Base-by-base conservation (phyloP, 2,113 vertebrate species). In the Pteropus alecto region DNA sequence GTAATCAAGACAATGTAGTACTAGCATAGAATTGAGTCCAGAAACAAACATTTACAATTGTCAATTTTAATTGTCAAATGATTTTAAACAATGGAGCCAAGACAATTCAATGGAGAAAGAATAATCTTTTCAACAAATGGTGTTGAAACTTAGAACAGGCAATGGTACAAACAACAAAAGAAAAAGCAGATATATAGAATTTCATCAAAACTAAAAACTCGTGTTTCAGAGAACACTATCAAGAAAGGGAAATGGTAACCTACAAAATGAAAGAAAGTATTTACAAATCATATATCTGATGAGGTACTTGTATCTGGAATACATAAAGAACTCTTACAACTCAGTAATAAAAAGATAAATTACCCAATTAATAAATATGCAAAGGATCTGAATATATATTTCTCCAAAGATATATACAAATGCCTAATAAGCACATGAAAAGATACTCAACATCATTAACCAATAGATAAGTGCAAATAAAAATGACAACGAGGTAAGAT, bases 11-110 rank as follows among this genome's bases (percentile, higher is more conserved):
- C 22, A 88, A n/a, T 38, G 4, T 70, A 85, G n/a, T 48, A 70
- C 28, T 67, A 93, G 12, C n/a, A 71, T 67, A 92, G 60, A 65
- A 93, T 54, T 81, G 18, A 87, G 38, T 68, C 43, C 22, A 90
- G 61, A 97, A 95, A 89, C 89, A 92, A 94, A 81, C n/a, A 91
- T 61, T 77, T 67, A 82, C 9, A 92, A 73, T n/a, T 93, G 15
- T 79, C 30, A 30, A 61, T 38, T 76, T 7, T 81, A 87, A 93
- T 5, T 92, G 58, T 68, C 85, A 84, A 85, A 1, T 74, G 28
- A 61, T 71, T 93, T 70, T 91, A 58, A 96, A 83, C 81, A 97
- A 93, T 87, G 61, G 19, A 90, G 35, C 2, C 56, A 84, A 63
- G 83, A 92, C 19, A 92, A 89, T 60, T 95, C 38, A 92, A 61